Base-by-base conservation (phyloP, 2,797 vertebrate genomes). In the Phrynocephalus guinanensis region DNA sequence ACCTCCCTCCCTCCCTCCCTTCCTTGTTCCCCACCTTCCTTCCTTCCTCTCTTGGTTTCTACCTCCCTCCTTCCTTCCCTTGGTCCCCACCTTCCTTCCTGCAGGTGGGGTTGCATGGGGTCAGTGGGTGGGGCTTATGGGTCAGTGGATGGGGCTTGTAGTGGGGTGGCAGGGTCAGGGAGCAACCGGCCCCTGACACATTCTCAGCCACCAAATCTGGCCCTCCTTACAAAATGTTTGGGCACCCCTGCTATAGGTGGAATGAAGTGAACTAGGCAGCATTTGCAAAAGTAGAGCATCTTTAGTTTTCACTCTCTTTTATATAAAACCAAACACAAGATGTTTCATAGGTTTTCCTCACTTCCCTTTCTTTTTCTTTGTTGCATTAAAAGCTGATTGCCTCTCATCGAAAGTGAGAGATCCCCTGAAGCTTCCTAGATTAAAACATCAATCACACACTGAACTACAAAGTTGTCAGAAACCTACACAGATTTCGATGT, bases 361-460 rank as follows among this genome's bases (percentile, higher is more conserved):
- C 0, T 1, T 93, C 18, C 73, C 71, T 84, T 77, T 83, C 3
- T 82, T 90, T 87, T 90, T 93, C 88, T 89, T n/a, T 50, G n/a
- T 67, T 56, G 52, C 52, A 56, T 56, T 90, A 70, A 94, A 82
- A 77, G 66, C 68, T 91, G 13, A 82, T 91, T 94, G 86, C 91
- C 91, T 50, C 86, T 50, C 86, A 92, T 91, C 92, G 85, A 87
- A 77, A 93, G 71, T 84, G 77, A 84, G 86, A 87, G 15, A 88
- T 91, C 82, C 22, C 79, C 91, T 83, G 86, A 67, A 86, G 76
- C 91, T 10, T 76, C 90, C 82, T 85, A n/a, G 66, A 90, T 85
- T 89, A 75, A 95, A 88, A 92, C 67, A 88, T 95, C 91, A 92
- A 63, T 94, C 86, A 95, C 85, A 56, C 4, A 66, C 84, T 67